Evolutionary conservation across 1,140 invertebrate species (phyloP), one percentile per base, ranked within the genome.

Genomic region (Aricia agestis): DNA sequence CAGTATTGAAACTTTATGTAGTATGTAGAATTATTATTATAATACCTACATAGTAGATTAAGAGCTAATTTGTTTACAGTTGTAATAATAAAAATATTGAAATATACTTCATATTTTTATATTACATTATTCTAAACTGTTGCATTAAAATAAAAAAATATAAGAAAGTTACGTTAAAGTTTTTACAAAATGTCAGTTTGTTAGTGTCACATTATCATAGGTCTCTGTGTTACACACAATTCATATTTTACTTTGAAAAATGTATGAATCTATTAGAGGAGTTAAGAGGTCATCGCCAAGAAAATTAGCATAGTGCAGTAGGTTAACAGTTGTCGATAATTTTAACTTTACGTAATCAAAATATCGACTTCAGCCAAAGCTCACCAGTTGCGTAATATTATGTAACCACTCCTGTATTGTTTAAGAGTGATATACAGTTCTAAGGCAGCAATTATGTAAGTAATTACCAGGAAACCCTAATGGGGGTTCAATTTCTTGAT

Each of bases 361-460:
- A 63, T 19, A 63, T 63, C 59, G 17, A 63, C 18, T 63, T 19
- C 59, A 63, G 59, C 7, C 59, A 63, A 63, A 63, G 59, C 59
- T 63, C 59, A 63, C 52, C 13, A 18, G 58, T 19, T 59, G 15
- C 59, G 59, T 63, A 63, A 63, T 63, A n/a, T 63, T 63, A 63
- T 11, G 19, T 63, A 63, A 63, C 19, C 2, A 63, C 19, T 19
- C 59, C 59, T 63, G 59, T 63, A 63, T 63, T 31, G 19, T 63
- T 63, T 25, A 63, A 63, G 18, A 19, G 7, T 63, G 18, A 19
- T 63, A 52, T 25, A 63, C 6, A 17, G 59, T 25, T 52, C 45
- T 63, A 63, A 25, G 18, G 59, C 19, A 59, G 0, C 58, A 31
- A 63, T 63, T 63, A 63, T 19, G 10, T 63, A 18, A 52, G 10